phyloP scores from a whole-genome alignment of 2,113 vertebrate genomes.

The Falcunculus frontatus region DNA sequence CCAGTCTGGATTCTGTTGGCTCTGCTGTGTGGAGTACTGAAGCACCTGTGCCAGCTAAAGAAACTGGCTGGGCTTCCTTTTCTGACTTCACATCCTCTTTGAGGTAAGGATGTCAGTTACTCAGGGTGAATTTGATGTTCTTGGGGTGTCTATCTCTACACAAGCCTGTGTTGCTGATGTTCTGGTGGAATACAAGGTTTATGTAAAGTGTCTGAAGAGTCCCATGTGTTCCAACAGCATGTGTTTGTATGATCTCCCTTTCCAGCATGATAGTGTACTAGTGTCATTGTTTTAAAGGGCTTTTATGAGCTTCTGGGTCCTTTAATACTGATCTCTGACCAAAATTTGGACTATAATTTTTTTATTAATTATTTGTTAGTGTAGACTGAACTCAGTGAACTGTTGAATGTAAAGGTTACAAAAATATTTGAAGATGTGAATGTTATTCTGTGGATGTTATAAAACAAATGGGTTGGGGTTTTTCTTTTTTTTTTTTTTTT shows the following conservation, averaged over 20 bases:
- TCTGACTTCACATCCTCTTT: constrained; percentile 83
- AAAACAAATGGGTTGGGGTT: neutral
- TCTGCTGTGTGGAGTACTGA: constrained; percentile 86
- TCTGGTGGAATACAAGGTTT: neutral
- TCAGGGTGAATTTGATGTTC: neutral
- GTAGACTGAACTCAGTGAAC: neutral
- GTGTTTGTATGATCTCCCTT: neutral
- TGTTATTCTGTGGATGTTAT: neutral
- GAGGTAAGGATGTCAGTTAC: constrained; percentile 69
- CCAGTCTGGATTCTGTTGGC: constrained; percentile 72
- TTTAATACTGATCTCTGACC: neutral
- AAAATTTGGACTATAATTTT: neutral
- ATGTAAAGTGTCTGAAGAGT: neutral
- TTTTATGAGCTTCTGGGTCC: neutral
- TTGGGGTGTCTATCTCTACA: neutral
- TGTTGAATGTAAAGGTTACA: neutral
- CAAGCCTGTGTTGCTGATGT: neutral
- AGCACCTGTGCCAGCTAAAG: constrained; percentile 72
- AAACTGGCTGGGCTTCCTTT: constrained; percentile 92
- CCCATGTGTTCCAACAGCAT: rapidly evolving
- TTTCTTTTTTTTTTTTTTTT: neutral
- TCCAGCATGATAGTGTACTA: neutral
- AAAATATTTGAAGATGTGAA: neutral
- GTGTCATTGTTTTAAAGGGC: neutral
- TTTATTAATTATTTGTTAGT: neutral